Evolutionary conservation across 2,797 vertebrate genomes (phyloP), one percentile per base, ranked within the genome.

Genomic region (Loris lydekkerianus): DNA sequence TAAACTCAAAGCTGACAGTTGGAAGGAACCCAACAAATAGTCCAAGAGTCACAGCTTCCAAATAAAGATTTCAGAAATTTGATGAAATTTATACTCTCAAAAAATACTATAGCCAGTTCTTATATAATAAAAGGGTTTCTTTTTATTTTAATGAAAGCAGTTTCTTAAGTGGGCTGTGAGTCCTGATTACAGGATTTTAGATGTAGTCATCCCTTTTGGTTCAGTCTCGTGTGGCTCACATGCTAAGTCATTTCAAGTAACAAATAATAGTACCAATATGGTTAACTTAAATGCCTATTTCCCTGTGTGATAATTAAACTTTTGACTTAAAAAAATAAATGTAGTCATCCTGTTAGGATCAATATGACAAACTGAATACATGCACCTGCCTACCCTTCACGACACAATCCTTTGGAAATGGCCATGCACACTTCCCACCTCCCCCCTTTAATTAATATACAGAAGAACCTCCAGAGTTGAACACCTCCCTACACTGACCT

Each of bases 161-260:
- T 58, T 46, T 75, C 73, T 70, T 81, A 86, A 21, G 34, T 40
- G 31, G 70, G 21, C 53, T 67, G 15, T 70, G 20, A 37, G 34
- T 34, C 53, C 53, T 53, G 21, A 88, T 34, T n/a, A 40, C 17
- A 85, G 69, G 43, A 2, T 37, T 83, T 80, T 80, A 29, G 37
- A 84, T 70, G 23, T 72, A 15, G 7, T n/a, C 65, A 67, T n/a
- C 31, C 80, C 70, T 96, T 90, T 73, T 63, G 58, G 67, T 73
- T 83, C 73, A 85, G 61, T 65, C 58, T 93, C 77, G 40, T 11
- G 60, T 86, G 29, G 73, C n/a, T 76, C 67, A 93, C 82, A 82
- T 76, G 72, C 21, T 27, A 75, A 80, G 78, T 93, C 96, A 91
- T 53, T 53, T 60, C 31, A 80, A 86, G 84, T 37, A 80, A 93